Evolutionary conservation across 1,140 invertebrate genomes (phyloP).

Genomic region (Batillaria attramentaria): DNA sequence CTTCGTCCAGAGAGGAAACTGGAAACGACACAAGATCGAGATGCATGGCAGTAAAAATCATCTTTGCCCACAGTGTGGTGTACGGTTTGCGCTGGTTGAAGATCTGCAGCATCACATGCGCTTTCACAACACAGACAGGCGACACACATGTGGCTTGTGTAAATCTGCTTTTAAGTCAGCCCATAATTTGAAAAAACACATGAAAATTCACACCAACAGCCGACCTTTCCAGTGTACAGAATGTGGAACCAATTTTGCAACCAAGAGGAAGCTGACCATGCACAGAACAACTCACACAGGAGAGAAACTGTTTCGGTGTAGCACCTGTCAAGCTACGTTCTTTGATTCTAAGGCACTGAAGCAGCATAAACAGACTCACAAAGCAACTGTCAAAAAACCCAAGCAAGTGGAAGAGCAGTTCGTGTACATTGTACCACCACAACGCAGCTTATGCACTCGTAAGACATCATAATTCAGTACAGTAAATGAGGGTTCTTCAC

Average conservation of each 20-base stretch:
- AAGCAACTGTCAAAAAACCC: no score
- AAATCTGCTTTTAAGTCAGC: neutral
- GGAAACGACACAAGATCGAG: no score
- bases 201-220: neutral
- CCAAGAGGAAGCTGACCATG: neutral
- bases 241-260: neutral
- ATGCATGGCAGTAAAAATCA: slow-evolving; percentile 13
- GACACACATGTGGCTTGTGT: slow-evolving; percentile 10
- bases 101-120: slow-evolving; percentile 6
- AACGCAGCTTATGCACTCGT: no score
- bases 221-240: neutral
- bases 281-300: slow-evolving; percentile 10
- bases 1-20: no score
- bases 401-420: no score
- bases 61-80: slow-evolving; percentile 6
- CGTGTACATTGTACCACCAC: no score
- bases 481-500: no score
- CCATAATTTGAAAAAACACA: slow-evolving; percentile 12
- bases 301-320: slow-evolving; percentile 5
- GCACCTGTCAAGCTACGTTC: neutral
- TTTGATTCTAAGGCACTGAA: no score
- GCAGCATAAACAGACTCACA: no score
- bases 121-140: neutral
- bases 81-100: neutral
- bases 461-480: no score